Evolutionary conservation across 2,113 vertebrate species (phyloP), one percentile per base, ranked within the genome.

Genomic region (Axis porcinus): DNA sequence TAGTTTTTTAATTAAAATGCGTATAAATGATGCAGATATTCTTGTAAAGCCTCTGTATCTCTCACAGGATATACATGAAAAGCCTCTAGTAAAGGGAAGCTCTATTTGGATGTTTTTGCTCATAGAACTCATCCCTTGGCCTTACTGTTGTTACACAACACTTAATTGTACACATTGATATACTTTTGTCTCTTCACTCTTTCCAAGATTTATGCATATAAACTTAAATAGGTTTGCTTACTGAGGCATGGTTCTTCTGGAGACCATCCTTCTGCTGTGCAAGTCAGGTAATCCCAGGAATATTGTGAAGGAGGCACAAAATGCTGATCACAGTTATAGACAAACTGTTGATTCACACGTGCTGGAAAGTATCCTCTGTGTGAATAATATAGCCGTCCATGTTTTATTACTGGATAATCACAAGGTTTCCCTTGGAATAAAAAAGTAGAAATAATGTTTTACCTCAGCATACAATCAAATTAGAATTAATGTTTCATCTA

Each of bases 261-360:
- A 5, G 0, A 1, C 98, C 98, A 99, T 7, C 98, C 99, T 0
- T 0, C 2, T 74, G 0, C 16, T 33, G 93, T 92, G 83, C 99
- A 99, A 0, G 0, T 0, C 0, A 90, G 15, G 1, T 0, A 0
- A 43, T 0, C 5, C 89, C 33, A 40, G 0, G 0, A 0, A 0
- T 0, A 0, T 21, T 1, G 2, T 25, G 0, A 50, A 0, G 62
- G 7, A 16, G 97, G 17, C 86, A 11, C 30, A 96, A 98, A 99
- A 83, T 40, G 5, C 0, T 0, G 0, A 1, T 2, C 0, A 90
- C 99, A 99, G 0, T 0, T 0, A 86, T 99, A 99, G 2, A 1
- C 0, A 33, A 0, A 13, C 0, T 0, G 0, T 27, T 60, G 6
- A 52, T 94, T 96, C 78, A 86, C 0, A 0, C 0, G 0, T 81